Conservation (phyloP, 2,113 vertebrate species). For the Camarhynchus parvulus region DNA sequence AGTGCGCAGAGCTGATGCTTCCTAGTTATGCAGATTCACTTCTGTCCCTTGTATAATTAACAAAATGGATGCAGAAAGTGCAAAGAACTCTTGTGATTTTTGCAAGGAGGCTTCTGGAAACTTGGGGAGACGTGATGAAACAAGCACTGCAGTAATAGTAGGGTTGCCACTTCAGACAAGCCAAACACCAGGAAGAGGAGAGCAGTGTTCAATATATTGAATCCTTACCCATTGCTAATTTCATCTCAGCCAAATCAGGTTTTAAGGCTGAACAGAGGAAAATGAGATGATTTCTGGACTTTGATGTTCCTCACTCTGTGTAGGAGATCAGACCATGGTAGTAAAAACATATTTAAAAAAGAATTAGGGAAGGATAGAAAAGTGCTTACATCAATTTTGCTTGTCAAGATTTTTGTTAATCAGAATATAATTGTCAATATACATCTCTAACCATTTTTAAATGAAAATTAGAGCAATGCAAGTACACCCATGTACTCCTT, state of each 20-base stretch:
- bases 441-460: background rate
- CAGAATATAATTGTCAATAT: background rate
- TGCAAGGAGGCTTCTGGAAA: background rate
- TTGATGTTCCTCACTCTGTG: background rate
- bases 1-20: background rate
- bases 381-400: background rate
- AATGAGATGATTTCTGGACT: background rate
- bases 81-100: background rate
- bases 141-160: background rate
- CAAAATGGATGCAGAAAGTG: background rate
- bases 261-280: background rate
- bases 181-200: background rate
- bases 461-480: background rate
- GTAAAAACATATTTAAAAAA: background rate
- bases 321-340: background rate
- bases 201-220: background rate
- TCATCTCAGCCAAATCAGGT: background rate
- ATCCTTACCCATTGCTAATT: background rate
- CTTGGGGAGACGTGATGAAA: rapidly evolving
- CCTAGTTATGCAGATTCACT: background rate
- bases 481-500: background rate
- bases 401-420: background rate
- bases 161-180: background rate
- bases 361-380: background rate
- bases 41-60: background rate